Percentiles rank a stretch among this genome's conserved stretches.
Evolutionary conservation across 2,888 invertebrate species (phyloP).

Genomic region (Nomada fabriciana): DNA sequence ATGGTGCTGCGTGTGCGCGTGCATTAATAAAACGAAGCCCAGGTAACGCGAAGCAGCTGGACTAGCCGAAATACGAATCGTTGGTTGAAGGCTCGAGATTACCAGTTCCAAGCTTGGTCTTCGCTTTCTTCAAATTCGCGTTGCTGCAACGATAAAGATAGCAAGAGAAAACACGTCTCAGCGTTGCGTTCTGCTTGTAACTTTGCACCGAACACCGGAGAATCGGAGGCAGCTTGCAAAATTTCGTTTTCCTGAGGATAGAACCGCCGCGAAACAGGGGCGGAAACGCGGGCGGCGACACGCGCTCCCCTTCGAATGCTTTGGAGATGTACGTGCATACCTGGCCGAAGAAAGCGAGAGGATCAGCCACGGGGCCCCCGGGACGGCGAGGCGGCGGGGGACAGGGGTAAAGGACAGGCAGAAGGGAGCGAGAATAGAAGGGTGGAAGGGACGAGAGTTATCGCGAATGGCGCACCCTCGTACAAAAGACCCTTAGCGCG

Average conservation of each 20-base stretch:
- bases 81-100: background rate
- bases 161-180: conserved; percentile 1
- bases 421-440: conserved; percentile 44
- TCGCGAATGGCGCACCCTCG: conserved; percentile 70
- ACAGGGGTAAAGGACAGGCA: background rate
- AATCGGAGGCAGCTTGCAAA: conserved; percentile 43
- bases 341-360: conserved; percentile 45
- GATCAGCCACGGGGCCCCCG: background rate
- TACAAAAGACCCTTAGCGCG: conserved; percentile 76
- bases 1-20: background rate
- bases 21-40: background rate
- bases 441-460: conserved; percentile 65
- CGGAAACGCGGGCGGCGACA: conserved; percentile 14
- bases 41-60: background rate
- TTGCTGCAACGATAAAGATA: conserved; percentile 9
- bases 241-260: conserved; percentile 38
- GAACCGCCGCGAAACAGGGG: conserved; percentile 16
- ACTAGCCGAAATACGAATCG: background rate
- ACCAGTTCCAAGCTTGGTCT: too few species aligned
- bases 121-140: background rate
- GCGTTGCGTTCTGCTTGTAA: conserved; percentile 34
- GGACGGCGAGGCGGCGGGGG: too few species aligned
- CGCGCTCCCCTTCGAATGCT: background rate
- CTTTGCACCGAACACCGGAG: conserved; percentile 32
- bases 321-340: conserved; percentile 16